A percentile compares a stretch with the other conserved stretches of the same genome.
These are phyloP conservation scores for Alosa alosa DNA, from an alignment of 2,113 vertebrate species.

Conservation along the genomic window DNA sequence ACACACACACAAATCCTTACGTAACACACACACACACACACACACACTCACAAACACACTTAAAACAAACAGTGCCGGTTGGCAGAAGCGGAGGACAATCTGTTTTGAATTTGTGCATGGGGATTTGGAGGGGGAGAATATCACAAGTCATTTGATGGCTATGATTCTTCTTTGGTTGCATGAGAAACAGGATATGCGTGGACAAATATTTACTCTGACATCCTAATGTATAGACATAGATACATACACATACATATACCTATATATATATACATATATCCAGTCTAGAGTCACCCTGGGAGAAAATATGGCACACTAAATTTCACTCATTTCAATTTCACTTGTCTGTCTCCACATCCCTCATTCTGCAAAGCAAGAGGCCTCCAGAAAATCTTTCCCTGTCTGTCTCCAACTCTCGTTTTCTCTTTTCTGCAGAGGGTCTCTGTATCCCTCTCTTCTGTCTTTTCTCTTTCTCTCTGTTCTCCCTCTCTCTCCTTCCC, in stretches of 20 bases:
- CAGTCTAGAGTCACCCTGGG: too few relatives aligned
- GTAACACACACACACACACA: background rate
- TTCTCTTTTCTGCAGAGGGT: too few relatives aligned
- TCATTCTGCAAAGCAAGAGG: too few relatives aligned
- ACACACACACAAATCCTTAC: background rate
- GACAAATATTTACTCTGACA: background rate
- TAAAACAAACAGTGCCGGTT: background rate
- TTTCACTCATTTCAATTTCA: too few relatives aligned
- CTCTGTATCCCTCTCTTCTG: too few relatives aligned
- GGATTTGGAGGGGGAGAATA: background rate
- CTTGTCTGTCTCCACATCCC: too few relatives aligned
- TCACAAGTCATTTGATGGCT: background rate
- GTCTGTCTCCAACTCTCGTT: too few relatives aligned
- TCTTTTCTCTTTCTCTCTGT: too few relatives aligned
- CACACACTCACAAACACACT: background rate
- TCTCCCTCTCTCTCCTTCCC: too few relatives aligned
- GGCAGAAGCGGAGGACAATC: background rate
- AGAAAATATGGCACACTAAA: too few relatives aligned
- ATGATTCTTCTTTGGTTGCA: background rate
- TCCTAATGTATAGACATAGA: background rate
- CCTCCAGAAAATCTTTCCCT: too few relatives aligned
- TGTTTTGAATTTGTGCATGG: background rate
- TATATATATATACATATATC: background rate
- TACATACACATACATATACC: background rate
- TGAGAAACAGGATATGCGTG: background rate